Conservation (phyloP, 2,888 invertebrate genomes). For the Pterostichus madidus region DNA sequence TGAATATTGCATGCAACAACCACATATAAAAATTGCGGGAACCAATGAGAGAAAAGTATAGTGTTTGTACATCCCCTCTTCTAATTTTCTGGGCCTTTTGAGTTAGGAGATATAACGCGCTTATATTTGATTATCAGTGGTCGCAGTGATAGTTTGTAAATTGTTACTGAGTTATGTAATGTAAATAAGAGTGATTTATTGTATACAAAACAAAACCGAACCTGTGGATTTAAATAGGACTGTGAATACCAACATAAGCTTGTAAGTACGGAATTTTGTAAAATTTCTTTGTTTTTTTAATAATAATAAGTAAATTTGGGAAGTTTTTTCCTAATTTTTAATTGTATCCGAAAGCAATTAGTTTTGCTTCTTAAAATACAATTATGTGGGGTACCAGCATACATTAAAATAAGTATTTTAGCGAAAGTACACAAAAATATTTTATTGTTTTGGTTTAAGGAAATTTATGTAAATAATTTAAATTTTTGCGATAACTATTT, state of each 20-base stretch:
- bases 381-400: too few species aligned
- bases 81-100: neutral
- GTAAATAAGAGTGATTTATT: conserved; percentile 23
- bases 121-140: conserved; percentile 37
- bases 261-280: conserved; percentile 7
- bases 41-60: neutral
- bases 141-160: conserved; percentile 37
- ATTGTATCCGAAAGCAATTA: too few species aligned
- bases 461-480: too few species aligned
- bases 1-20: too few species aligned
- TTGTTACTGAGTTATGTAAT: conserved; percentile 26
- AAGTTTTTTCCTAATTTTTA: too few species aligned
- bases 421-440: too few species aligned
- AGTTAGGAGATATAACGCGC: conserved; percentile 9
- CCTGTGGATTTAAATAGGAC: conserved; percentile 18
- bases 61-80: neutral
- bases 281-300: neutral
- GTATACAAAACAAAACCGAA: neutral
- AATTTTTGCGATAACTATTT: too few species aligned
- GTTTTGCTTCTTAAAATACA: too few species aligned
- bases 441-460: too few species aligned
- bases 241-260: neutral
- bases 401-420: too few species aligned
- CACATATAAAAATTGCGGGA: neutral
- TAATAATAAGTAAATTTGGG: too few species aligned